Evolutionary conservation across 2,113 vertebrate genomes (phyloP).

Genomic region (Rhinolophus sinicus): DNA sequence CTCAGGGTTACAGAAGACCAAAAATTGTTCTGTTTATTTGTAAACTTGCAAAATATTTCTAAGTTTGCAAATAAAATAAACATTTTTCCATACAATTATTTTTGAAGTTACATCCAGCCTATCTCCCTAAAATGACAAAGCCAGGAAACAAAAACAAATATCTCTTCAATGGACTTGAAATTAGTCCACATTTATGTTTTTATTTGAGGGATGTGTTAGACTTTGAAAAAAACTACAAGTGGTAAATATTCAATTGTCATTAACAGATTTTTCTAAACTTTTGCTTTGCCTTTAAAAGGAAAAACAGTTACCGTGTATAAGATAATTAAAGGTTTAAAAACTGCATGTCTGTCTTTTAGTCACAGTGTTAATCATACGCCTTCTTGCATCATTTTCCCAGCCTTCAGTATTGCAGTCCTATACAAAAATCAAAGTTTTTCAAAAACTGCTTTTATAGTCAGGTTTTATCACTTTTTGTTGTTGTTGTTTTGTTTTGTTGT

Average conservation of each 20-base stretch:
- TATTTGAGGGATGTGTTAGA: not conserved
- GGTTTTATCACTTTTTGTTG: not conserved
- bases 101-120: slow-evolving; percentile 42
- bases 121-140: slow-evolving; percentile 1
- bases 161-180: slow-evolving; percentile 26
- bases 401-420: not conserved
- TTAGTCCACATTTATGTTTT: not conserved
- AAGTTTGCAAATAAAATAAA: slow-evolving; percentile 62
- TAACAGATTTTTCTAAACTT: not conserved
- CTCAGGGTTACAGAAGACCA: not conserved
- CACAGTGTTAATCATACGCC: not conserved
- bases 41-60: slow-evolving; percentile 56
- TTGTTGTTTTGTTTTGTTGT: not conserved
- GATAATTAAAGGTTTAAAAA: slow-evolving; percentile 43
- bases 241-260: not conserved
- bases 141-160: slow-evolving; percentile 39
- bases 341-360: not conserved
- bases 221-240: not conserved
- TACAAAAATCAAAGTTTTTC: not conserved
- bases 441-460: not conserved
- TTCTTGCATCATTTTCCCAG: not conserved
- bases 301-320: not conserved
- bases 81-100: not conserved
- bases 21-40: slow-evolving; percentile 47
- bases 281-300: slow-evolving; percentile 29